phyloP scores from a whole-genome alignment of 2,888 invertebrate species.

The Melieria crassipennis region DNA sequence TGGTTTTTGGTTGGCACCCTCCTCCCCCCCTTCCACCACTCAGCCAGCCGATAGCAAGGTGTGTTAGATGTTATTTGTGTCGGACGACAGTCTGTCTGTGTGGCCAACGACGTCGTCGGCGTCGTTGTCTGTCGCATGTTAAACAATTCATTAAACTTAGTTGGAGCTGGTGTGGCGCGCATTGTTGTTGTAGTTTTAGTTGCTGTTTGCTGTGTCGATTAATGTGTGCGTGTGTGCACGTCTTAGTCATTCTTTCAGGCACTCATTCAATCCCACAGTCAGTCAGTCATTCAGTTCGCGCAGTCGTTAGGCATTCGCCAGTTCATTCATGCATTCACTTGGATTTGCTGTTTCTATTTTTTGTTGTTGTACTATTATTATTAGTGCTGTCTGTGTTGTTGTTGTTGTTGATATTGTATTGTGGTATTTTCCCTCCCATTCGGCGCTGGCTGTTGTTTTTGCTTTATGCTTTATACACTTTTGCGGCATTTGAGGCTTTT shows the following conservation, averaged over 20 bases:
- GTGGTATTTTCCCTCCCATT: conserved; percentile 18
- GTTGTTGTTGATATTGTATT: too few relatives aligned
- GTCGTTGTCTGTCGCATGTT: conserved; percentile 5
- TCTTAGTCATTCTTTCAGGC: conserved; percentile 42
- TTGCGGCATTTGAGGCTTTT: conserved; percentile 39
- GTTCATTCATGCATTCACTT: conserved; percentile 31
- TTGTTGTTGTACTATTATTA: neutral
- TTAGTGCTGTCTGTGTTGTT: neutral
- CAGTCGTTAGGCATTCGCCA: conserved; percentile 20
- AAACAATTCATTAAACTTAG: conserved; percentile 37
- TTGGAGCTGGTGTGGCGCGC: neutral
- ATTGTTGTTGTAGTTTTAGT: neutral
- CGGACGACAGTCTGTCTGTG: too few relatives aligned
- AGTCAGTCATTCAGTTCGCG: conserved; percentile 34
- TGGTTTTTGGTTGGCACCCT: neutral
- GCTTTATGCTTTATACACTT: conserved; percentile 8
- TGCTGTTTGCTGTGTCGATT: neutral
- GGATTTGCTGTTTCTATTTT: conserved; percentile 5
- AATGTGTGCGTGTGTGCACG: neutral
- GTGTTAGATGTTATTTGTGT: too few relatives aligned
- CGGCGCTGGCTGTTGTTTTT: conserved; percentile 32
- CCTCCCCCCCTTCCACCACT: too few relatives aligned
- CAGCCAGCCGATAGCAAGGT: too few relatives aligned
- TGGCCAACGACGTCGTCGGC: conserved; percentile 1
- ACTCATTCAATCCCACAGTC: conserved; percentile 43